Conservation (phyloP, 2,888 invertebrate species). For the Zootermopsis nevadensis region DNA sequence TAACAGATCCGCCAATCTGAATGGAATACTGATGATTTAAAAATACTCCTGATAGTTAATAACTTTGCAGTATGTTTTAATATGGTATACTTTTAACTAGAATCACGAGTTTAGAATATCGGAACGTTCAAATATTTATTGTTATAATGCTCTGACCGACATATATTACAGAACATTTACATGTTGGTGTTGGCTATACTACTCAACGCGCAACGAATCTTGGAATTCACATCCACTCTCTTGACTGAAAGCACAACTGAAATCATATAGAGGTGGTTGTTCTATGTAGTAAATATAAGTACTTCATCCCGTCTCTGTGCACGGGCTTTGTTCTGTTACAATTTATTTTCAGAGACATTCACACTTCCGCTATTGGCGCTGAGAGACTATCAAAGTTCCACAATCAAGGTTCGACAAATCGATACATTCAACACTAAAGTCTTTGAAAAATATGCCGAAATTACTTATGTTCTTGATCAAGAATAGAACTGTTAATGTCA, state of each 20-base stretch:
- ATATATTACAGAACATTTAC: background rate
- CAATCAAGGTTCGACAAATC: slow-evolving; percentile 5
- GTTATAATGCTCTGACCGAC: background rate
- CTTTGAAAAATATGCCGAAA: too few species aligned
- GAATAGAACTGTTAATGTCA: too few species aligned
- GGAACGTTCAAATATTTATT: background rate
- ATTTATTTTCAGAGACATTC: slow-evolving; percentile 22
- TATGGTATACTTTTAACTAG: background rate
- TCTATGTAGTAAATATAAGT: background rate
- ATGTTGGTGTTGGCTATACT: background rate
- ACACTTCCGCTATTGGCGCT: slow-evolving; percentile 30
- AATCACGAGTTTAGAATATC: background rate
- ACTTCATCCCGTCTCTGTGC: background rate
- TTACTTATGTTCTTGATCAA: too few species aligned
- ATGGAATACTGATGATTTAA: too few species aligned
- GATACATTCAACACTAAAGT: background rate
- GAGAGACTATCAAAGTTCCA: background rate
- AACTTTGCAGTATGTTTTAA: too few species aligned
- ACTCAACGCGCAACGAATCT: background rate
- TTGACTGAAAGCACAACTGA: background rate
- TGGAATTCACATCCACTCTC: background rate
- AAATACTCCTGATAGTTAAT: too few species aligned
- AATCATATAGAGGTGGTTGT: background rate
- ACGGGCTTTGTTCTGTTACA: slow-evolving; percentile 31
- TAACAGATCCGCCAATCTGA: background rate